These are phyloP conservation scores for Tridacna gigas DNA, from an alignment of 2,888 invertebrate genomes.

Conservation along the genomic window DNA sequence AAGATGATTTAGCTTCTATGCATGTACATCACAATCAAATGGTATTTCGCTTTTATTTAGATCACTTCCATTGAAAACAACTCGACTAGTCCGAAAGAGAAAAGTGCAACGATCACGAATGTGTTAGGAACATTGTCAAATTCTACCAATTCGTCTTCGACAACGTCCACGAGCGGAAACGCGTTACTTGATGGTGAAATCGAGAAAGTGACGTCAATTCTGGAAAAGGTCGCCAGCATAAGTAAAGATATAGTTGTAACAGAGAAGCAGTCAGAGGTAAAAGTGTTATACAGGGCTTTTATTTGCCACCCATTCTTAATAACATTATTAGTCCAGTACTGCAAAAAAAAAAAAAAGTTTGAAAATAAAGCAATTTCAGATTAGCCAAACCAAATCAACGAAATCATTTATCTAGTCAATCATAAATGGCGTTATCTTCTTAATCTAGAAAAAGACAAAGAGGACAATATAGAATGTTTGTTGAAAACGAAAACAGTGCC, in stretches of 20 bases:
- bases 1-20: no score
- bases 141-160: not conserved
- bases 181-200: conserved; percentile 33
- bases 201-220: conserved; percentile 40
- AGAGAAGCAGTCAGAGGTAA: conserved; percentile 28
- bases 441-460: not conserved
- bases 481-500: no score
- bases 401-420: not conserved
- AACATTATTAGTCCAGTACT: not conserved
- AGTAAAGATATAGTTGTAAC: conserved; percentile 33
- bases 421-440: not conserved
- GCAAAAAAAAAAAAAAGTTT: not conserved
- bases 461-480: no score
- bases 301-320: not conserved
- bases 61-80: not conserved
- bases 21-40: no score
- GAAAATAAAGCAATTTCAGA: not conserved
- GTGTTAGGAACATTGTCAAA: not conserved
- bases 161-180: not conserved
- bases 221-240: conserved; percentile 32
- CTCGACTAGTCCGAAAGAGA: not conserved
- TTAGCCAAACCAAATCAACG: not conserved
- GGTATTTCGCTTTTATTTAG: not conserved
- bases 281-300: not conserved
- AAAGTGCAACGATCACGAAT: not conserved